A percentile compares a stretch with the other conserved stretches of the same genome.
Conservation (phyloP, 2,113 vertebrate genomes). For the Solea solea region DNA sequence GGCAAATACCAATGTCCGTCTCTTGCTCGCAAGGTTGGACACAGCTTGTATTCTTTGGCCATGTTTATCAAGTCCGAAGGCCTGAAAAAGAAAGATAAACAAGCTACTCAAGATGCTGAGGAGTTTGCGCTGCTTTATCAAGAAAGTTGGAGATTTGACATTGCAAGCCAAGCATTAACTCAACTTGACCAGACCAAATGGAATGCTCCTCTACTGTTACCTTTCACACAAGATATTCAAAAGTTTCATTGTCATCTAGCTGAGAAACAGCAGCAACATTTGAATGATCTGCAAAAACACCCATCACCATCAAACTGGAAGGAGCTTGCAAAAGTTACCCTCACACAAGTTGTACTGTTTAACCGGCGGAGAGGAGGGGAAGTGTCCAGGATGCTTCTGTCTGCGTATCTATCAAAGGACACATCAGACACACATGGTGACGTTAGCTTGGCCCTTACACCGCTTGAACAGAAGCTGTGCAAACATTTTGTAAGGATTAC, state of each 20-base stretch:
- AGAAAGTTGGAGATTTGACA: conserved; percentile 29
- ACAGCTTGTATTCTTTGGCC: conserved; percentile 25
- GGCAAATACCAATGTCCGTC: conserved; percentile 11
- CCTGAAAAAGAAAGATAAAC: neutral
- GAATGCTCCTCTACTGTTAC: conserved; percentile 17
- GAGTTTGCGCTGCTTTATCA: conserved; percentile 15
- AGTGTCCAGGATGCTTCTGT: conserved; percentile 20
- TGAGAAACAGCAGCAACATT: conserved; percentile 2
- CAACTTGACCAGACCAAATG: conserved; percentile 18
- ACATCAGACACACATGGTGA: neutral
- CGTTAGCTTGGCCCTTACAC: conserved; percentile 6
- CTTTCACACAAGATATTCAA: conserved; percentile 29
- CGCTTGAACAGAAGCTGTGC: neutral
- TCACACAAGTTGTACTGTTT: conserved; percentile 17
- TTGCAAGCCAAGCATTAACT: conserved; percentile 16
- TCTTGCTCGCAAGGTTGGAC: conserved; percentile 23
- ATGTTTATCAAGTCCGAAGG: conserved; percentile 17
- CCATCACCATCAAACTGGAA: conserved; percentile 1
- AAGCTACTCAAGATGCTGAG: conserved; percentile 15
- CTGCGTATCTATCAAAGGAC: conserved; percentile 2
- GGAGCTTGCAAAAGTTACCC: conserved; percentile 1
- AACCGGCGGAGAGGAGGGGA: conserved; percentile 7
- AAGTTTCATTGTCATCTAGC: neutral
- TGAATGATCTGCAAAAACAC: neutral
- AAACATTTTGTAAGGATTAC: too few relatives aligned